Evolutionary conservation across 1,140 invertebrate species (phyloP).

Genomic region (Philopotamus ludificatus): DNA sequence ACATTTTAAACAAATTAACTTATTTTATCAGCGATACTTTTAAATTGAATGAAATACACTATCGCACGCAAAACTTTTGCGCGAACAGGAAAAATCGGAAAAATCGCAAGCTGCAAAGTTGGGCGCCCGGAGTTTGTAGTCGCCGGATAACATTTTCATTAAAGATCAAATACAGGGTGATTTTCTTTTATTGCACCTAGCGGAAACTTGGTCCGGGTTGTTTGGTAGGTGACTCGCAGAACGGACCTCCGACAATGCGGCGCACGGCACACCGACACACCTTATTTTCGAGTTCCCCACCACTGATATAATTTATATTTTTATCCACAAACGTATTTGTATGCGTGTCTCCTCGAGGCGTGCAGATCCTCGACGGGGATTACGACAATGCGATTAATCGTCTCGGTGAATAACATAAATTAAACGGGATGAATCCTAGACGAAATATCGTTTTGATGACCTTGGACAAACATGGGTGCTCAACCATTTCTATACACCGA

Average conservation of each 20-base stretch:
- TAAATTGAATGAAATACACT: conserved; percentile 1
- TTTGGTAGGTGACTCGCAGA: conserved; percentile 3
- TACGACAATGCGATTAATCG: too few relatives aligned
- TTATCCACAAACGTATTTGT: too few relatives aligned
- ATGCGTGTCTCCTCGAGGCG: too few relatives aligned
- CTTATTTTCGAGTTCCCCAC: background rate
- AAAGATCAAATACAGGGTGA: conserved; percentile 19
- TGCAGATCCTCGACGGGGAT: too few relatives aligned
- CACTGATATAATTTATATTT: conserved; percentile 3
- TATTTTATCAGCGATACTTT: too few relatives aligned
- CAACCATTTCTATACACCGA: too few relatives aligned
- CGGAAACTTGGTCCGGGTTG: conserved; percentile 10
- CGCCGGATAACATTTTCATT: conserved; percentile 19
- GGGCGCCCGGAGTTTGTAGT: background rate
- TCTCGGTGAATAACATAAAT: too few relatives aligned
- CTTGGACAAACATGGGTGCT: too few relatives aligned
- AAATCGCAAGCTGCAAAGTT: background rate
- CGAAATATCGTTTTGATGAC: too few relatives aligned
- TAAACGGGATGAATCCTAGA: too few relatives aligned
- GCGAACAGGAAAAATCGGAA: conserved; percentile 8
- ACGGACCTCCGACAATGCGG: background rate
- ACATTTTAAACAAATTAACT: too few relatives aligned
- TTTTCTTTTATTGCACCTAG: conserved; percentile 21
- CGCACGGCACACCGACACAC: background rate
- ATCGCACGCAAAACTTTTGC: background rate